Evolutionary conservation across 2,113 vertebrate species (phyloP).

Genomic region (Salvelinus sp.): DNA sequence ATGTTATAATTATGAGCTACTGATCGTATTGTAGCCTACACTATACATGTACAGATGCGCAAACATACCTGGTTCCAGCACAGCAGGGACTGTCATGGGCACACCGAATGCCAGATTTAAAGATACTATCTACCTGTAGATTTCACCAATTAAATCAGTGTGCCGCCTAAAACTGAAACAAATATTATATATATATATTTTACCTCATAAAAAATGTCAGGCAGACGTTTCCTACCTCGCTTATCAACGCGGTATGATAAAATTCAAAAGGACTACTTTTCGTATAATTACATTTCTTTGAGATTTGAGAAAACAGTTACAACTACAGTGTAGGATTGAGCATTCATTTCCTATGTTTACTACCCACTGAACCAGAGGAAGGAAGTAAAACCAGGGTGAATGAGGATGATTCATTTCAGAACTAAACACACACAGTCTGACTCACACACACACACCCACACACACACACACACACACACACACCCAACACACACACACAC

Average conservation of each 20-base stretch:
- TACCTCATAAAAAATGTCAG: not conserved
- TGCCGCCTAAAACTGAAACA: slow-evolving; percentile 1
- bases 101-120: not conserved
- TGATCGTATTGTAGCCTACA: not conserved
- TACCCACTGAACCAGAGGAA: not conserved
- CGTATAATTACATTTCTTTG: no score
- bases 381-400: slow-evolving; percentile 9
- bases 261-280: not conserved
- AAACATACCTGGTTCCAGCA: not conserved
- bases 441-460: not conserved
- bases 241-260: not conserved
- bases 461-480: not conserved
- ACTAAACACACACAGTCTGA: not conserved
- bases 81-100: not conserved
- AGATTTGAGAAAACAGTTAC: not conserved
- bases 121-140: slow-evolving; percentile 11
- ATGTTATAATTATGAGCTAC: no score
- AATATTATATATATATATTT: not conserved
- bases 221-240: not conserved
- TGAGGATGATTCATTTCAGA: not conserved
- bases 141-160: slow-evolving; percentile 19
- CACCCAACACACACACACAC: not conserved
- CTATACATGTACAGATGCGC: not conserved
- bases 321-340: not conserved
- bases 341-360: not conserved